Evolutionary conservation across 30 jellyfish, hydroid and myxozoan species (phyloP).

Genomic region (Mastigias papua): DNA sequence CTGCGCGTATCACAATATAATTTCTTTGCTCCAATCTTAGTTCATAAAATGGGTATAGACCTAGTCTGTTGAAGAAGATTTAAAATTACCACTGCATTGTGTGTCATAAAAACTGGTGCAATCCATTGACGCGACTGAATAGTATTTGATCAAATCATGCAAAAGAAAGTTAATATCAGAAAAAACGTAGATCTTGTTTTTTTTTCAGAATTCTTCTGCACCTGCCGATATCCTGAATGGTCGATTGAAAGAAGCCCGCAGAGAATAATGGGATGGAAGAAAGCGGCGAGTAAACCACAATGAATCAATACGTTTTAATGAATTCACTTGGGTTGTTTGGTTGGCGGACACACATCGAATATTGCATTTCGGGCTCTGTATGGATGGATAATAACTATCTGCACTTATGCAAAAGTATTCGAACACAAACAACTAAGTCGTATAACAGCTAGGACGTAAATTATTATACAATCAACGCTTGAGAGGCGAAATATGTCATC

Average conservation of each 20-base stretch:
- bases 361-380: not conserved
- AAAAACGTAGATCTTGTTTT: not conserved
- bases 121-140: not conserved
- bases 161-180: not conserved
- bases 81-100: not conserved
- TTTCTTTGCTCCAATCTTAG: not conserved
- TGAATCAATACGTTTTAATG: slow-evolving; percentile 26
- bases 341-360: not conserved
- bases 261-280: slow-evolving; percentile 15
- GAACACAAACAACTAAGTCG: not conserved
- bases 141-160: not conserved
- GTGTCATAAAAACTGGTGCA: too few species aligned
- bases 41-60: not conserved
- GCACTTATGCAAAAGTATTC: not conserved
- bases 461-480: too few species aligned
- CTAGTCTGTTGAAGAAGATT: not conserved
- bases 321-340: not conserved
- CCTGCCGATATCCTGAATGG: slow-evolving; percentile 55
- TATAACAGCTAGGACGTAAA: not conserved
- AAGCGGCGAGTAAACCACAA: slow-evolving; percentile 47
- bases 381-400: not conserved
- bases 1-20: too few species aligned
- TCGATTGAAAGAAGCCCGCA: slow-evolving; percentile 55
- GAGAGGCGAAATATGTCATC: not conserved
- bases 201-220: slow-evolving; percentile 15